Conservation (phyloP, 1,140 invertebrate genomes). For the Yoshiicerus persimilis region DNA sequence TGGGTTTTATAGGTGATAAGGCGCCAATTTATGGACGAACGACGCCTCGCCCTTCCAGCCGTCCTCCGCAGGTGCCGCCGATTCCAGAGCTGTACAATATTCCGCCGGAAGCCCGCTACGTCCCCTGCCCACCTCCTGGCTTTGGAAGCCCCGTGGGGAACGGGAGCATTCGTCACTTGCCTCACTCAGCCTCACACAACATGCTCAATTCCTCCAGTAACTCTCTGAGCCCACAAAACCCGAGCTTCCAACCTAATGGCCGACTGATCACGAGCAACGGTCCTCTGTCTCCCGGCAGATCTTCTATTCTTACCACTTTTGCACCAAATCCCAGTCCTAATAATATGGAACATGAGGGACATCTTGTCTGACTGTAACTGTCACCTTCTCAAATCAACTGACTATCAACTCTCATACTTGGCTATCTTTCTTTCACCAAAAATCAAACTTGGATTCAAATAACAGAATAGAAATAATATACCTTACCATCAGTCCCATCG, state of each 20-base stretch:
- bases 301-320: conserved; percentile 55
- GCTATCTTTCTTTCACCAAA: neutral
- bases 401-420: neutral
- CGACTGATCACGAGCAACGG: conserved; percentile 45
- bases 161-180: conserved; percentile 49
- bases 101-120: conserved; percentile 54
- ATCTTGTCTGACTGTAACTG: conserved; percentile 52
- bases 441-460: neutral
- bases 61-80: conserved; percentile 49
- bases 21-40: conserved; percentile 46
- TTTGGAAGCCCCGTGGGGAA: conserved; percentile 52
- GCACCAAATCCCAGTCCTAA: conserved; percentile 51
- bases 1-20: conserved; percentile 42
- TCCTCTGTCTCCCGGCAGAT: conserved; percentile 47
- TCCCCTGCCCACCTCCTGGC: conserved; percentile 54
- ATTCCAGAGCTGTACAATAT: conserved; percentile 52
- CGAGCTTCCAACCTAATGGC: conserved; percentile 45
- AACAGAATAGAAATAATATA: neutral
- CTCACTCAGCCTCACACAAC: conserved; percentile 50
- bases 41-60: conserved; percentile 46
- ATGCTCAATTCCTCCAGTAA: conserved; percentile 47
- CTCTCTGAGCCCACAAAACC: conserved; percentile 26
- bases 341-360: conserved; percentile 54
- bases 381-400: neutral
- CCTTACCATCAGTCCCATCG: neutral